Evolutionary conservation across 1,140 invertebrate genomes (phyloP).

Genomic region (Apis dorsata): DNA sequence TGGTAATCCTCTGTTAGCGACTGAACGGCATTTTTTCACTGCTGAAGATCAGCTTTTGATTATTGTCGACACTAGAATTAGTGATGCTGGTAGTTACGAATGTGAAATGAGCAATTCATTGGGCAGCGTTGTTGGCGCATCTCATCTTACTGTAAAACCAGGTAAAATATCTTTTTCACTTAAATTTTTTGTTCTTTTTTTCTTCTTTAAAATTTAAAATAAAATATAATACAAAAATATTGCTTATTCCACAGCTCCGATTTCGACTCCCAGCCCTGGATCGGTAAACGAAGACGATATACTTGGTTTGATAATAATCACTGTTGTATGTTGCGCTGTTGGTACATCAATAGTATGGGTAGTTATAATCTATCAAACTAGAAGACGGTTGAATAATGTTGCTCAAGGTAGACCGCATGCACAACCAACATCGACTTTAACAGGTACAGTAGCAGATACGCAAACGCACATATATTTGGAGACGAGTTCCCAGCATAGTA

Average conservation of each 20-base stretch:
- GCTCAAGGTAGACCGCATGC: slow-evolving; percentile 52
- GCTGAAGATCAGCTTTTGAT: slow-evolving; percentile 92
- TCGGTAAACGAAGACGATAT: slow-evolving; percentile 85
- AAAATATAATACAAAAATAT: background rate
- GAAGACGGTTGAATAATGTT: slow-evolving; percentile 81
- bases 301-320: slow-evolving; percentile 92
- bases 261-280: slow-evolving; percentile 55
- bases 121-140: slow-evolving; percentile 83
- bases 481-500: slow-evolving; percentile 80
- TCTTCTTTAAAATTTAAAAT: background rate
- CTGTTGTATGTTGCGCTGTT: slow-evolving; percentile 93
- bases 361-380: slow-evolving; percentile 93
- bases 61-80: slow-evolving; percentile 88
- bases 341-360: slow-evolving; percentile 95
- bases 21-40: slow-evolving; percentile 89
- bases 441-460: slow-evolving; percentile 59
- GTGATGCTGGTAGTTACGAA: slow-evolving; percentile 92
- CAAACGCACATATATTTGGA: slow-evolving; percentile 76
- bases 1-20: slow-evolving; percentile 85
- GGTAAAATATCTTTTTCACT: slow-evolving; percentile 68
- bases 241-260: slow-evolving; percentile 66
- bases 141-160: slow-evolving; percentile 81
- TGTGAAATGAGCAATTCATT: slow-evolving; percentile 93
- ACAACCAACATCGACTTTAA: slow-evolving; percentile 49
- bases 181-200: no score